Conservation (phyloP, 2,888 invertebrate species). For the Tetragonula carbonaria region DNA sequence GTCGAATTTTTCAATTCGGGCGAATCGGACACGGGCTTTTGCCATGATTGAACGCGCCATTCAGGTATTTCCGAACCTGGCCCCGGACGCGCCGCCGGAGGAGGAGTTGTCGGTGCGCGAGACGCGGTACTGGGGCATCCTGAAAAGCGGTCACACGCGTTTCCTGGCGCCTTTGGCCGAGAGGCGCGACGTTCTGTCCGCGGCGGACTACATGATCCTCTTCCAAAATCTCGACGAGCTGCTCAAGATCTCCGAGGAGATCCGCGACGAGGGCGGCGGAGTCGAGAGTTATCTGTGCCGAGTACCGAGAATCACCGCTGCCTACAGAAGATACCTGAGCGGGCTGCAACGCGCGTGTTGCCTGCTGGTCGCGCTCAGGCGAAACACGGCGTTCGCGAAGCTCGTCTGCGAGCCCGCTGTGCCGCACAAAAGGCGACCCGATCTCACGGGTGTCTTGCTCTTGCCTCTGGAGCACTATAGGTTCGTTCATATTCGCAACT, state of each 20-base stretch:
- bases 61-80: constrained; percentile 78
- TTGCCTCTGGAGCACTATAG: constrained; percentile 93
- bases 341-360: constrained; percentile 94
- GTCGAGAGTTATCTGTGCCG: constrained; percentile 87
- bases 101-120: constrained; percentile 91
- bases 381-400: constrained; percentile 91
- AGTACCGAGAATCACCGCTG: constrained; percentile 89
- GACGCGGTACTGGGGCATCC: constrained; percentile 90
- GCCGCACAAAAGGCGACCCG: constrained; percentile 90
- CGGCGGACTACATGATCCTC: constrained; percentile 90
- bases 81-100: constrained; percentile 88
- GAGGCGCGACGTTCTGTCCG: constrained; percentile 90
- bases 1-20: background rate
- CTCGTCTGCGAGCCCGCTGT: constrained; percentile 93
- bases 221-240: constrained; percentile 95
- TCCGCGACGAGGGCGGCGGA: constrained; percentile 90
- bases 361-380: constrained; percentile 88
- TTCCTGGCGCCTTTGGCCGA: constrained; percentile 91
- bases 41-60: constrained; percentile 27
- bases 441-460: constrained; percentile 93
- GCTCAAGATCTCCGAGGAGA: constrained; percentile 91
- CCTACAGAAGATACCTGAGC: constrained; percentile 93
- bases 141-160: constrained; percentile 92
- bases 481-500: constrained; percentile 57
- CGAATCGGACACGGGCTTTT: constrained; percentile 10